Conservation (phyloP, 1,140 invertebrate species). For the Whitmania pigra region DNA sequence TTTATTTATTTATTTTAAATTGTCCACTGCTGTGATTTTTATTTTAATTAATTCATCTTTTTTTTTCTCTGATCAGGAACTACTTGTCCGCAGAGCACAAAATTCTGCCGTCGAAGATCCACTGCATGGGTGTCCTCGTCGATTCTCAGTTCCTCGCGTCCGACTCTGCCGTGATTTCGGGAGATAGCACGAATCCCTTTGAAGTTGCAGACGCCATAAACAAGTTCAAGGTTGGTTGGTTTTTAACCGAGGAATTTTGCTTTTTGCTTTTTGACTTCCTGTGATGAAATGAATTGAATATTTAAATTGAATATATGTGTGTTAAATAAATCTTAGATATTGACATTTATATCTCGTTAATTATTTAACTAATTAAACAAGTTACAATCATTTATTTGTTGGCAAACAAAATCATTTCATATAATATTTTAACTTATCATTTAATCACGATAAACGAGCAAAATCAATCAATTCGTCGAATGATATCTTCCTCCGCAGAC, state of each 20-base stretch:
- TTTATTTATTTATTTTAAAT: too few relatives aligned
- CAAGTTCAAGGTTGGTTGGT: slow-evolving; percentile 2
- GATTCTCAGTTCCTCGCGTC: not conserved
- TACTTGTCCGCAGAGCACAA: not conserved
- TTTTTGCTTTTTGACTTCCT: not conserved
- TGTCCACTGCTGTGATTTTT: too few relatives aligned
- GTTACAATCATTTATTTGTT: too few relatives aligned
- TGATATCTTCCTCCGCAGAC: too few relatives aligned
- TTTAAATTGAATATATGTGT: not conserved
- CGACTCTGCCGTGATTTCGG: not conserved
- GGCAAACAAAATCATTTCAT: too few relatives aligned
- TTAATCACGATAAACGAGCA: too few relatives aligned
- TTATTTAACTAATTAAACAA: too few relatives aligned
- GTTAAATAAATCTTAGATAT: too few relatives aligned
- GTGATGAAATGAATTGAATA: not conserved
- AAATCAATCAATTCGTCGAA: too few relatives aligned
- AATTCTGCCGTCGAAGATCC: not conserved
- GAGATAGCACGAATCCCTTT: not conserved
- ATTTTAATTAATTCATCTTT: not conserved
- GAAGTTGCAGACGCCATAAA: not conserved
- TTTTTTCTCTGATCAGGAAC: not conserved
- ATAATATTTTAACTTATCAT: too few relatives aligned
- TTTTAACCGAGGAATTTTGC: not conserved
- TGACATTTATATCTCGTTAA: too few relatives aligned
- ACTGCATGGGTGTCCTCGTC: not conserved